These are phyloP conservation scores for Nephrotoma appendiculata DNA, from an alignment of 2,888 invertebrate species.

Conservation along the genomic window DNA sequence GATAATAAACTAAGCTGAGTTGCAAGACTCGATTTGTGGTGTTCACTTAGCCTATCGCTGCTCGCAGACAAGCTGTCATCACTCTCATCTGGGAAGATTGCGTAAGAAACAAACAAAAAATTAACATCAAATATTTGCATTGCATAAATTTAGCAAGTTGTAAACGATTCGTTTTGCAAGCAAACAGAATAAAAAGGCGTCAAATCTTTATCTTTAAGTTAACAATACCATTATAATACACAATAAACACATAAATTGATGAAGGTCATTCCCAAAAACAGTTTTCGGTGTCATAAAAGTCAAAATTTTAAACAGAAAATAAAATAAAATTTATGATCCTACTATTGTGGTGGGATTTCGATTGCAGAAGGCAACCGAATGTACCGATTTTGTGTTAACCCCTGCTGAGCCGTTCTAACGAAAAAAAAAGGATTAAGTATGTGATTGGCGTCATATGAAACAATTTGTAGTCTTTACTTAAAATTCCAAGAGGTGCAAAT, in stretches of 20 bases:
- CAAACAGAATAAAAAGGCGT: background rate
- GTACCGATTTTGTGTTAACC: background rate
- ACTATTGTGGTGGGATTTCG: background rate
- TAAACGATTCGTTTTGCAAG: background rate
- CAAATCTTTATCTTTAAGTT: background rate
- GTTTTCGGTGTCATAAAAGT: background rate
- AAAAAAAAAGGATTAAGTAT: background rate
- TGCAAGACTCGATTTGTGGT: background rate
- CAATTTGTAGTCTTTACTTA: too few relatives aligned
- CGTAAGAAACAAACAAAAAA: background rate
- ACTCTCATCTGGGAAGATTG: slow-evolving; percentile 7
- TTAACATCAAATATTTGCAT: background rate
- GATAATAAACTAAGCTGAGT: slow-evolving; percentile 6
- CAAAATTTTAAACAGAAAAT: background rate
- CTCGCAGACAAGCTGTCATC: slow-evolving; percentile 9
- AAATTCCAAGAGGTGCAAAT: too few relatives aligned
- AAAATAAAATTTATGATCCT: background rate
- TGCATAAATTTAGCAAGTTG: background rate
- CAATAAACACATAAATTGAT: background rate
- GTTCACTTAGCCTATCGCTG: slow-evolving; percentile 1
- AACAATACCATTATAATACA: background rate
- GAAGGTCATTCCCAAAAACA: background rate
- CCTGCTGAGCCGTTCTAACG: background rate
- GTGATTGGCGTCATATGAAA: background rate
- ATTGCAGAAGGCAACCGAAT: background rate